Percentiles rank a stretch among this genome's conserved stretches.
Conservation (phyloP, 2,797 vertebrate genomes). For the Synanceia verrucosa region DNA sequence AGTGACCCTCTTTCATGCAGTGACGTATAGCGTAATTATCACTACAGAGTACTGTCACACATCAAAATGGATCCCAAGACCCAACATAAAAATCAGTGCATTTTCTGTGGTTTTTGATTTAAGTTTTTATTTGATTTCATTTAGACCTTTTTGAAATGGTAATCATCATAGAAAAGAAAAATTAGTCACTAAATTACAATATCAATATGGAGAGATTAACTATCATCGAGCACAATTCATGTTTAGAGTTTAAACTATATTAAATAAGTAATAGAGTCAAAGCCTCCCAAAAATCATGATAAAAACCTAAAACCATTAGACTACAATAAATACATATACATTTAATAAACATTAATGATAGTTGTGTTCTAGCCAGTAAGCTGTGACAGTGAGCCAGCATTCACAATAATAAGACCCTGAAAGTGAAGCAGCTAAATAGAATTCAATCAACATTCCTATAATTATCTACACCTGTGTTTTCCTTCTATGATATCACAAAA, state of each 20-base stretch:
- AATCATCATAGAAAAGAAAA: not conserved
- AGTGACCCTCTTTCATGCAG: slow-evolving; percentile 13
- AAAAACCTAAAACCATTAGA: not conserved
- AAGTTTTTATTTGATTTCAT: not conserved
- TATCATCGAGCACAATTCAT: not conserved
- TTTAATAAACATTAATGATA: not conserved
- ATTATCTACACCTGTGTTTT: not conserved
- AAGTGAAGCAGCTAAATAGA: not conserved
- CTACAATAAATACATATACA: too few species aligned
- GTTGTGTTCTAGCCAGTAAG: not conserved
- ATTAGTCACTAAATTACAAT: not conserved
- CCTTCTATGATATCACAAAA: not conserved
- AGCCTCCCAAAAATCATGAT: not conserved
- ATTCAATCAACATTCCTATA: not conserved
- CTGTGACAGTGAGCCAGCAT: not conserved
- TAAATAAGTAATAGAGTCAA: not conserved
- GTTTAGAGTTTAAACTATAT: not conserved
- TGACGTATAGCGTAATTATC: slow-evolving; percentile 15
- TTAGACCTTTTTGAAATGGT: not conserved
- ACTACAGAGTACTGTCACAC: not conserved
- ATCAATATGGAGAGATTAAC: too few species aligned
- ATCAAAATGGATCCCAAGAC: not conserved
- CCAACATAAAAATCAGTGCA: not conserved
- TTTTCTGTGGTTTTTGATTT: not conserved
- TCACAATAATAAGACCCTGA: not conserved